These are phyloP conservation scores for Palloptera scutellata DNA, from an alignment of 2,888 invertebrate species.

Conservation along the genomic window DNA sequence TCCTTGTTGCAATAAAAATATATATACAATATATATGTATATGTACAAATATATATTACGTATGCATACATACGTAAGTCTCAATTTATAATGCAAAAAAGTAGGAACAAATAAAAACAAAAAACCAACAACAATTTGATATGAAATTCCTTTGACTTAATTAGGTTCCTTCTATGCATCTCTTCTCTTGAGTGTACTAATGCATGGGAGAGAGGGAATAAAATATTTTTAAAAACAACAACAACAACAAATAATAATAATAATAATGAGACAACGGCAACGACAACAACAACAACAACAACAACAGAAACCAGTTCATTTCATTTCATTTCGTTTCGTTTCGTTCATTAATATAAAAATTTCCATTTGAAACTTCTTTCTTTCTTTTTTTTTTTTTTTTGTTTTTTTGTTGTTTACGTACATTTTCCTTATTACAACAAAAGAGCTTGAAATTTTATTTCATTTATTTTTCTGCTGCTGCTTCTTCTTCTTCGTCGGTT, in stretches of 20 bases:
- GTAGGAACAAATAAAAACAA: not conserved
- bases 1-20: not conserved
- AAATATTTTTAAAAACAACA: constrained; percentile 49
- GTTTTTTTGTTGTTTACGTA: constrained; percentile 13
- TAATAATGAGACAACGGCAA: constrained; percentile 5
- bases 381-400: constrained; percentile 35
- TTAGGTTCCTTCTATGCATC: constrained; percentile 49
- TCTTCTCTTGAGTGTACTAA: not conserved
- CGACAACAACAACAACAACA: constrained; percentile 24
- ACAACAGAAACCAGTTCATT: constrained; percentile 35
- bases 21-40: not conserved
- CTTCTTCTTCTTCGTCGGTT: not conserved
- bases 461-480: no score
- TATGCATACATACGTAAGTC: not conserved
- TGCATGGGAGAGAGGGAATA: constrained; percentile 37
- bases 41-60: not conserved
- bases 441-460: constrained; percentile 19
- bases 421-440: constrained; percentile 41
- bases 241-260: constrained; percentile 22
- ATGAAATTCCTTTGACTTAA: constrained; percentile 58
- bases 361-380: constrained; percentile 58
- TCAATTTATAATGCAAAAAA: constrained; percentile 8
- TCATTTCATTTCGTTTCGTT: constrained; percentile 44
- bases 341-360: constrained; percentile 62
- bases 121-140: constrained; percentile 18